phyloP scores from a whole-genome alignment of 2,888 invertebrate species.

The Laspeyria flexula region DNA sequence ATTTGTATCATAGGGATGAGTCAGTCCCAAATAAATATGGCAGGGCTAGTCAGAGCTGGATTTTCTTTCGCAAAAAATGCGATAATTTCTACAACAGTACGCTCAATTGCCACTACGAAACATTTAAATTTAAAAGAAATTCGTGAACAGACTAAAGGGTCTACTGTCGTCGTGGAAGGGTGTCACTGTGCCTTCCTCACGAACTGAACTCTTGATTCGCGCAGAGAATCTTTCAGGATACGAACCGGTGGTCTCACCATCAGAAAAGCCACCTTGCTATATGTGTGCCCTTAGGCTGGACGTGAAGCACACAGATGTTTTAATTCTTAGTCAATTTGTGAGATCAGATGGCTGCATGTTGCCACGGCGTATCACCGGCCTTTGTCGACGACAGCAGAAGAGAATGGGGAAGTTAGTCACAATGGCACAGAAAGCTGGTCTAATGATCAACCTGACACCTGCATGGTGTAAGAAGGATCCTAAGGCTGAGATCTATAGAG shows the following conservation, averaged over 20 bases:
- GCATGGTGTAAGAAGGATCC: too few relatives aligned
- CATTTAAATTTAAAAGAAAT: conserved; percentile 84
- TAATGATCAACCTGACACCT: too few relatives aligned
- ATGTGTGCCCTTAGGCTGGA: conserved; percentile 90
- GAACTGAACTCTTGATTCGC: conserved; percentile 86
- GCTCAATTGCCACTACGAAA: conserved; percentile 66
- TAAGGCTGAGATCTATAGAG: too few relatives aligned
- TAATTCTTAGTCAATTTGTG: conserved; percentile 95
- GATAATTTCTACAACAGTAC: conserved; percentile 56
- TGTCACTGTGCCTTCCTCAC: conserved; percentile 85
- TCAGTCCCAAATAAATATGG: too few relatives aligned
- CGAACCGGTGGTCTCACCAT: conserved; percentile 35
- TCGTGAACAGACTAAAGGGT: conserved; percentile 86
- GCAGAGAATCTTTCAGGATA: conserved; percentile 63
- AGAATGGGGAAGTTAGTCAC: conserved; percentile 90
- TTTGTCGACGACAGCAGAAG: conserved; percentile 92
- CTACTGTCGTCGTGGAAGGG: conserved; percentile 88
- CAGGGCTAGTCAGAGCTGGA: conserved; percentile 59
- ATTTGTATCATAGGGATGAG: too few relatives aligned
- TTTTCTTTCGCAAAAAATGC: conserved; percentile 62
- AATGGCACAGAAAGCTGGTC: conserved; percentile 97
- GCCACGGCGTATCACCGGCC: conserved; percentile 91
- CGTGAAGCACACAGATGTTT: conserved; percentile 95
- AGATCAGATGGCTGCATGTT: conserved; percentile 93
- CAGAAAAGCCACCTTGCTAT: conserved; percentile 85